Evolutionary conservation across 2,113 vertebrate genomes (phyloP).

Genomic region (Nettapus auritus): DNA sequence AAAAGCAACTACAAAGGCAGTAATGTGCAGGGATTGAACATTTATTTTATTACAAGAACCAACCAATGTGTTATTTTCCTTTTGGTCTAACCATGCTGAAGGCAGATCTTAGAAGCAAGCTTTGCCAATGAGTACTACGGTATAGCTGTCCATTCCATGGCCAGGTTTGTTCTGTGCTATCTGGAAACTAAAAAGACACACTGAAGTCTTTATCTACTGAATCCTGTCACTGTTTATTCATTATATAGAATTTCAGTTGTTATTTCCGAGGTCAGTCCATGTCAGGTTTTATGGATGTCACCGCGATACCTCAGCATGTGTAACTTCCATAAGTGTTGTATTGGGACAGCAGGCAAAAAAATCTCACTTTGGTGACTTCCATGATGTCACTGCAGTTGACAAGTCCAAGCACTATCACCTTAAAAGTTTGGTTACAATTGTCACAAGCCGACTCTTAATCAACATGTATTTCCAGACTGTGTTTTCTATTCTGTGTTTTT

Average conservation of each 20-base stretch:
- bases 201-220: not conserved
- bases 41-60: slow-evolving; percentile 41
- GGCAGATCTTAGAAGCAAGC: not conserved
- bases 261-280: not conserved
- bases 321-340: not conserved
- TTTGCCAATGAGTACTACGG: not conserved
- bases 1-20: slow-evolving; percentile 60
- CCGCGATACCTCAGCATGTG: not conserved
- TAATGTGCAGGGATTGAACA: slow-evolving; percentile 31
- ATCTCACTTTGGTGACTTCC: not conserved
- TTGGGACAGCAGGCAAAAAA: not conserved
- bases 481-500: not conserved
- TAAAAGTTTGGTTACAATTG: not conserved
- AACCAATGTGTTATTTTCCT: slow-evolving; percentile 30
- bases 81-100: slow-evolving; percentile 20
- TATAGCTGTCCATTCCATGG: not conserved
- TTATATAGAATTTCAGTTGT: not conserved
- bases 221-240: not conserved
- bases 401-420: not conserved
- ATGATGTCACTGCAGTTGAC: not conserved
- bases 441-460: not conserved
- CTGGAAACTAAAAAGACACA: not conserved
- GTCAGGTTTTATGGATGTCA: not conserved
- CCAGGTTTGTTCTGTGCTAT: not conserved
- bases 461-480: not conserved